phyloP scores from a whole-genome alignment of 2,113 vertebrate genomes.

The Psilopogon haemacephalus region DNA sequence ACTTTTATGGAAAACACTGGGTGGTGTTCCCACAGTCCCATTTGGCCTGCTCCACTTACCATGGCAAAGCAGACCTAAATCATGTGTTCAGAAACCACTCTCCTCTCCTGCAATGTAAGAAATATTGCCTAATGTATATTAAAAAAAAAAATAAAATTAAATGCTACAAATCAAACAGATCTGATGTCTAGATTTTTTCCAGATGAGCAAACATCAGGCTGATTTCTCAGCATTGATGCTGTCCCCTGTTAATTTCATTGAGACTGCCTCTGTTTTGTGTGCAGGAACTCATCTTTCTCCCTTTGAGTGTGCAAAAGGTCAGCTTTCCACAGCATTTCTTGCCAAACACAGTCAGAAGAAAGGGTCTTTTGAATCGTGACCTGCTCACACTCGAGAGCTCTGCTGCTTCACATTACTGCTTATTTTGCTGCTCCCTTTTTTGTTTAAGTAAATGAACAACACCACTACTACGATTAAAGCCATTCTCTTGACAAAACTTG shows the following conservation, averaged over 20 bases:
- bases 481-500: background rate
- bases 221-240: background rate
- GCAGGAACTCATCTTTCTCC: constrained; percentile 44
- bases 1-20: background rate
- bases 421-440: background rate
- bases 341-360: constrained; percentile 45
- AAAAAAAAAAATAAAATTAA: background rate
- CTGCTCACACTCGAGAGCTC: background rate
- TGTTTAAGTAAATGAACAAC: background rate
- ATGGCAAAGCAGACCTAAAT: background rate
- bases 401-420: background rate
- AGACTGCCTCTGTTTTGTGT: constrained; percentile 49
- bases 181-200: constrained; percentile 53
- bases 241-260: constrained; percentile 31
- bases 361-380: background rate
- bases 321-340: constrained; percentile 43
- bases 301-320: constrained; percentile 52
- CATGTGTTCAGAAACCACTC: constrained; percentile 1
- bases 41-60: background rate
- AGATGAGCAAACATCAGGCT: constrained; percentile 41
- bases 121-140: constrained; percentile 19
- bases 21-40: background rate
- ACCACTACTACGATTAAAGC: background rate
- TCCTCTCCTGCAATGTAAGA: background rate
- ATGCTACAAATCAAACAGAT: background rate